phyloP scores from a whole-genome alignment of 2,797 vertebrate genomes.

The Kryptolebias ocellatus region DNA sequence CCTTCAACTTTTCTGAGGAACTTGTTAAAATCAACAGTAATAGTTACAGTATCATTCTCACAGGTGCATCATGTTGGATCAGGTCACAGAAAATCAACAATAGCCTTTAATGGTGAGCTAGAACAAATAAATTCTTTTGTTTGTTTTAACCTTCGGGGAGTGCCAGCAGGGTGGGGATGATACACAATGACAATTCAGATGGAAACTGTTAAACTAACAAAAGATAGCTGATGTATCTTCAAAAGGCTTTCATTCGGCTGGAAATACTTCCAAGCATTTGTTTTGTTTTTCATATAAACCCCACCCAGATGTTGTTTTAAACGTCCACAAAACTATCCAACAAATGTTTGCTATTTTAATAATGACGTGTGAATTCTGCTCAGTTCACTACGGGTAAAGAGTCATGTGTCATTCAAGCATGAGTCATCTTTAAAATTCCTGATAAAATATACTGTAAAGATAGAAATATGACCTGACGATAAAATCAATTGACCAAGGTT shows the following conservation, averaged over 20 bases:
- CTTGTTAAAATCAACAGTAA: not conserved
- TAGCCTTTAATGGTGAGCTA: slow-evolving; percentile 12
- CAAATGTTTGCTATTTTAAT: slow-evolving; percentile 44
- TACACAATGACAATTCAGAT: slow-evolving; percentile 20
- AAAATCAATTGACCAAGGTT: not conserved
- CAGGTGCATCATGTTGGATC: not conserved
- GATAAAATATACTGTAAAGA: not conserved
- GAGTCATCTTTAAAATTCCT: slow-evolving; percentile 5
- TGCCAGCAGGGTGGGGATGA: slow-evolving; percentile 36
- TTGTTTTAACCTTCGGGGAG: slow-evolving; percentile 54
- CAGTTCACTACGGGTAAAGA: slow-evolving; percentile 2
- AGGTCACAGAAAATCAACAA: slow-evolving; percentile 16
- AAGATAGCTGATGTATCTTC: slow-evolving; percentile 28
- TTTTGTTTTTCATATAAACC: slow-evolving; percentile 26
- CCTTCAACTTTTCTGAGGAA: slow-evolving; percentile 6
- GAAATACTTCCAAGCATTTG: slow-evolving; percentile 31
- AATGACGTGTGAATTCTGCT: slow-evolving; percentile 6
- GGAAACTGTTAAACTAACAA: slow-evolving; percentile 21
- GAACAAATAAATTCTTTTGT: slow-evolving; percentile 38
- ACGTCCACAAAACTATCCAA: slow-evolving; percentile 21
- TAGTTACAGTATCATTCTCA: not conserved
- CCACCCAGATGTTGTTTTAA: slow-evolving; percentile 29
- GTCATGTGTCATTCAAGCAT: not conserved
- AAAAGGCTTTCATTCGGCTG: slow-evolving; percentile 28
- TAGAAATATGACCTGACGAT: not conserved